phyloP scores from a whole-genome alignment of 2,113 vertebrate species.

The Dicentrarchus labrax region DNA sequence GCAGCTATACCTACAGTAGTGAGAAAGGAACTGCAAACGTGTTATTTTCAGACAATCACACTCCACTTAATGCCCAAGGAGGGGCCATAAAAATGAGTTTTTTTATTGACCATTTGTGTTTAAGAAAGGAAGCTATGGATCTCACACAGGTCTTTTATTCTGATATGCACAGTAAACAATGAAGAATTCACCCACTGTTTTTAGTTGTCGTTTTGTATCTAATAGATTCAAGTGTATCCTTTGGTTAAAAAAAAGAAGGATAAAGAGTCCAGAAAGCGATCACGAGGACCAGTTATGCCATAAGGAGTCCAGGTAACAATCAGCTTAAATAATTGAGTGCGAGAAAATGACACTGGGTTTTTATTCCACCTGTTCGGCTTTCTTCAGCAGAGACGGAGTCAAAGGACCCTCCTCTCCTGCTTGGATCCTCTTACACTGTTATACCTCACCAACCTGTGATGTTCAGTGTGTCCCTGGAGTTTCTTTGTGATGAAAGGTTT shows the following conservation, averaged over 20 bases:
- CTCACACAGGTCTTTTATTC: conserved; percentile 16
- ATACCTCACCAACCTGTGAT: neutral
- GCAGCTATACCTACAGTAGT: neutral
- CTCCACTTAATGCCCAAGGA: conserved; percentile 15
- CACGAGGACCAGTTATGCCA: conserved; percentile 3
- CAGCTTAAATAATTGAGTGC: conserved; percentile 33
- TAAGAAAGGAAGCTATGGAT: neutral
- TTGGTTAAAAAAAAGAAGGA: too few relatives aligned
- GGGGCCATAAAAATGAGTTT: conserved; percentile 15
- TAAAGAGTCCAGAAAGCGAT: conserved; percentile 1
- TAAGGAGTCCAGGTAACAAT: conserved; percentile 19
- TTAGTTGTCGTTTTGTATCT: neutral
- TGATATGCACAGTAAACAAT: neutral
- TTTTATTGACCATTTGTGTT: conserved; percentile 4
- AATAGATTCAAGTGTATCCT: too few relatives aligned
- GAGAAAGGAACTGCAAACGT: conserved; percentile 6
- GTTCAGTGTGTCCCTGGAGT: neutral
- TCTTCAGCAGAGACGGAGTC: neutral
- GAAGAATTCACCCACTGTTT: neutral
- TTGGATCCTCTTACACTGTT: neutral
- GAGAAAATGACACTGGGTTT: conserved; percentile 19
- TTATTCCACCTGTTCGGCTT: conserved; percentile 7
- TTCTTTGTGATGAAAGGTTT: conserved; percentile 12
- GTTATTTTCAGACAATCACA: conserved; percentile 3
- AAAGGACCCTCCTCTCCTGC: neutral